A percentile compares a stretch with the other conserved stretches of the same genome.
Conservation (phyloP, 2,888 invertebrate genomes). For the Spicauda simplicius region DNA sequence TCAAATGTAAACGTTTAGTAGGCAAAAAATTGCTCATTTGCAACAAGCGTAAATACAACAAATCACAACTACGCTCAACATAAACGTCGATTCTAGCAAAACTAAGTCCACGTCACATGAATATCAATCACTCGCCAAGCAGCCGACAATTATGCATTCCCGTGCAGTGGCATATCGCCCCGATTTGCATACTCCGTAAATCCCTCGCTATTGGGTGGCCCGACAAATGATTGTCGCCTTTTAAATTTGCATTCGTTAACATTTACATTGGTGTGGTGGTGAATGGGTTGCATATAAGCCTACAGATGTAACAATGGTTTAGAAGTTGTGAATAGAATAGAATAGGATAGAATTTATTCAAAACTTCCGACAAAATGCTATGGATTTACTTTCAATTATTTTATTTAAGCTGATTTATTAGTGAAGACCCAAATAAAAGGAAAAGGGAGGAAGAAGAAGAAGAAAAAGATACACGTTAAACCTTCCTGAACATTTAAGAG, state of each 20-base stretch:
- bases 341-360: too few relatives aligned
- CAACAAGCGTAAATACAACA: neutral
- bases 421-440: too few relatives aligned
- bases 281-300: conserved; percentile 11
- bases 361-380: neutral
- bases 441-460: too few relatives aligned
- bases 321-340: too few relatives aligned
- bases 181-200: conserved; percentile 71
- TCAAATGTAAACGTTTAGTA: too few relatives aligned
- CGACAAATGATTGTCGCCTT: conserved; percentile 80
- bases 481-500: too few relatives aligned
- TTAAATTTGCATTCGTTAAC: conserved; percentile 81
- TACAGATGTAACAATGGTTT: neutral
- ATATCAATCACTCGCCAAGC: conserved; percentile 70
- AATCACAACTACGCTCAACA: neutral
- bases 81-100: conserved; percentile 46
- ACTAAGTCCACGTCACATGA: conserved; percentile 47
- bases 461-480: too few relatives aligned
- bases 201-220: conserved; percentile 73
- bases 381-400: neutral
- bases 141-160: conserved; percentile 67
- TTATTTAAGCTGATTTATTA: neutral
- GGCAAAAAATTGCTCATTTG: too few relatives aligned
- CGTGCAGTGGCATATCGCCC: conserved; percentile 73
- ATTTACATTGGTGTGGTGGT: conserved; percentile 48